Conservation (phyloP, 2,797 vertebrate species). For the Poecilia gillii region DNA sequence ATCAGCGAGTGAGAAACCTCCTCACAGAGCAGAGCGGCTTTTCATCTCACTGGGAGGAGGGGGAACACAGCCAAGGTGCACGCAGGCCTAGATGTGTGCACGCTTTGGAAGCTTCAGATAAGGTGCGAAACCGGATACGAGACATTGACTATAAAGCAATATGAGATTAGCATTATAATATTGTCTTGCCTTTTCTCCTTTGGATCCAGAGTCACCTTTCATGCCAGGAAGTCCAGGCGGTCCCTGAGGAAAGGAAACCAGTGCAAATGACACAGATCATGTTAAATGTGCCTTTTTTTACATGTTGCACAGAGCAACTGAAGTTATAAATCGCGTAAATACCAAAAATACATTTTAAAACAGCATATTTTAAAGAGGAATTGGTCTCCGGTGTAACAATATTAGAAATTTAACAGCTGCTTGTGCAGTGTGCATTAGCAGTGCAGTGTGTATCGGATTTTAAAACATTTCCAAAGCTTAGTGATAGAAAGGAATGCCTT, state of each 20-base stretch:
- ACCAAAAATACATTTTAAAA: background rate
- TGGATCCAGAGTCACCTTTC: conserved; percentile 94
- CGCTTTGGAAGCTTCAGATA: conserved; percentile 56
- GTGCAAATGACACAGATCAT: conserved; percentile 1
- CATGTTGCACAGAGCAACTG: background rate
- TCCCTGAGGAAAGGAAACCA: conserved; percentile 81
- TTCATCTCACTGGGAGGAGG: conserved; percentile 27
- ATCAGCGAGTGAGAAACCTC: conserved; percentile 48
- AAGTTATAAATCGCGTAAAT: background rate
- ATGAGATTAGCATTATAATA: conserved; percentile 71
- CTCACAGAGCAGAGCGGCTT: conserved; percentile 29
- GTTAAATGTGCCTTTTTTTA: background rate
- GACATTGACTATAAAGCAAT: conserved; percentile 66
- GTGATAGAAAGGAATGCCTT: conserved; percentile 52
- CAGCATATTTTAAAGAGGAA: background rate
- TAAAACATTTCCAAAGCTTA: background rate
- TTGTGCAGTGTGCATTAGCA: background rate
- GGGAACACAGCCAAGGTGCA: conserved; percentile 37
- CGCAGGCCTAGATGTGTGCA: conserved; percentile 52
- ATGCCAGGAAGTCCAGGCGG: conserved; percentile 96
- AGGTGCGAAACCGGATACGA: conserved; percentile 53
- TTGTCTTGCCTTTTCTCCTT: conserved; percentile 92
- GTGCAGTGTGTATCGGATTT: background rate
- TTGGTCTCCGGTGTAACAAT: background rate
- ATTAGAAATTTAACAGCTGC: background rate